Evolutionary conservation across 2,888 invertebrate genomes (phyloP).

Genomic region (Tanytarsus gracilentus): DNA sequence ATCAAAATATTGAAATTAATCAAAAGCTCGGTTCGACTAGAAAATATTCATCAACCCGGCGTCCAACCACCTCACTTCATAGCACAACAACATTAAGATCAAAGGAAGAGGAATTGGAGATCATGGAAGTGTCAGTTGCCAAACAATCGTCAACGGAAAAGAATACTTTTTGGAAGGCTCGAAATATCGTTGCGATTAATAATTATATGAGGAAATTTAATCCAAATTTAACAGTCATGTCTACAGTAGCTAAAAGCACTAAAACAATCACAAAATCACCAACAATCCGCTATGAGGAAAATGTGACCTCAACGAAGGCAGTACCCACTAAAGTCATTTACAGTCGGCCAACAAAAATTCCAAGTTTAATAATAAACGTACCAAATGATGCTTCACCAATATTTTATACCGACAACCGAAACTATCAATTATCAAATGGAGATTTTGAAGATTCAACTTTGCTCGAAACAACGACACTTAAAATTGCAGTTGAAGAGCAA

Average conservation of each 20-base stretch:
- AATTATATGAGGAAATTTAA: slow-evolving; percentile 35
- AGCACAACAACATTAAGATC: slow-evolving; percentile 46
- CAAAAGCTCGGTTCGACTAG: slow-evolving; percentile 47
- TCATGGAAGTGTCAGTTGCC: slow-evolving; percentile 54
- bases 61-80: slow-evolving; percentile 45
- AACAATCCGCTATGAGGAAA: no score
- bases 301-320: slow-evolving; percentile 27
- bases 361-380: slow-evolving; percentile 11
- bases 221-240: slow-evolving; percentile 13
- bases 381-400: slow-evolving; percentile 13
- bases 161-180: slow-evolving; percentile 30
- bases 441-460: background rate
- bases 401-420: background rate
- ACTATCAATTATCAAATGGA: background rate
- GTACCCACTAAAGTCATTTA: slow-evolving; percentile 1
- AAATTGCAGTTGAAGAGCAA: background rate
- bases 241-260: slow-evolving; percentile 12
- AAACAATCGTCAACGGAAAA: slow-evolving; percentile 40
- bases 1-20: slow-evolving; percentile 62
- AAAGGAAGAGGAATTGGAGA: slow-evolving; percentile 49
- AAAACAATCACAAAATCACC: no score
- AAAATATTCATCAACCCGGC: slow-evolving; percentile 45
- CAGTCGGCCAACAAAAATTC: background rate
- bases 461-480: background rate
- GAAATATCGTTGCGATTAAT: slow-evolving; percentile 33